Percentiles rank a stretch among this genome's conserved stretches.
phyloP scores from a whole-genome alignment of 2,113 vertebrate genomes.

The Odontesthes bonariensis region DNA sequence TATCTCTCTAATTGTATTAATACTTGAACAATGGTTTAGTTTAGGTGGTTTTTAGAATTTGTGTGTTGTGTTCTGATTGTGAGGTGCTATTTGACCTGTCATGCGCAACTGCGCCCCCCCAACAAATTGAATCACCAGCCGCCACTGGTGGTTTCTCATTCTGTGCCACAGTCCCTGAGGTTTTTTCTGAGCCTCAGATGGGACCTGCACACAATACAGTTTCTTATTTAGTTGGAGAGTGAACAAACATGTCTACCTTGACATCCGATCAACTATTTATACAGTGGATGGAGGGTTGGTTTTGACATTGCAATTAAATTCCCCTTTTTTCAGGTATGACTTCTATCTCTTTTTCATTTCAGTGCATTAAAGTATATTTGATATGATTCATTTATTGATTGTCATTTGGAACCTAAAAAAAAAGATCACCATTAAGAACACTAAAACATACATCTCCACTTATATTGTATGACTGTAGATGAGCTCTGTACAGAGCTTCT shows the following conservation, averaged over 20 bases:
- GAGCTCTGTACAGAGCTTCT: neutral
- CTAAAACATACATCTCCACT: neutral
- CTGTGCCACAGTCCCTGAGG: constrained; percentile 28
- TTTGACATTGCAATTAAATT: constrained; percentile 17
- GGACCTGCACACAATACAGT: constrained; percentile 29
- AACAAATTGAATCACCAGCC: too few relatives aligned
- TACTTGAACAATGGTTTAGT: too few relatives aligned
- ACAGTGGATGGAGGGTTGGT: constrained; percentile 1
- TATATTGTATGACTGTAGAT: neutral
- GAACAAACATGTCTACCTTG: constrained; percentile 64
- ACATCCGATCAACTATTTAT: constrained; percentile 74
- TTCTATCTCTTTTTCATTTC: constrained; percentile 6
- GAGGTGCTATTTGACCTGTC: too few relatives aligned
- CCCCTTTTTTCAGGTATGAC: neutral
- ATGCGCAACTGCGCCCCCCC: too few relatives aligned
- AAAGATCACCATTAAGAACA: neutral
- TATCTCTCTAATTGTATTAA: too few relatives aligned
- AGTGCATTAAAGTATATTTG: too few relatives aligned
- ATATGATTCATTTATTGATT: neutral
- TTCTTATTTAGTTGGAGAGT: constrained; percentile 50
- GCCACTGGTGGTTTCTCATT: constrained; percentile 57
- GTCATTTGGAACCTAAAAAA: neutral
- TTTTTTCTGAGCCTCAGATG: constrained; percentile 16
- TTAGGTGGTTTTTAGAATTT: too few relatives aligned
- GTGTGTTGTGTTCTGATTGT: too few relatives aligned